A percentile compares a stretch with the other conserved stretches of the same genome.
phyloP scores from a whole-genome alignment of 37 sponge, comb jelly and placozoan genomes.

The Hormiphora californensis region DNA sequence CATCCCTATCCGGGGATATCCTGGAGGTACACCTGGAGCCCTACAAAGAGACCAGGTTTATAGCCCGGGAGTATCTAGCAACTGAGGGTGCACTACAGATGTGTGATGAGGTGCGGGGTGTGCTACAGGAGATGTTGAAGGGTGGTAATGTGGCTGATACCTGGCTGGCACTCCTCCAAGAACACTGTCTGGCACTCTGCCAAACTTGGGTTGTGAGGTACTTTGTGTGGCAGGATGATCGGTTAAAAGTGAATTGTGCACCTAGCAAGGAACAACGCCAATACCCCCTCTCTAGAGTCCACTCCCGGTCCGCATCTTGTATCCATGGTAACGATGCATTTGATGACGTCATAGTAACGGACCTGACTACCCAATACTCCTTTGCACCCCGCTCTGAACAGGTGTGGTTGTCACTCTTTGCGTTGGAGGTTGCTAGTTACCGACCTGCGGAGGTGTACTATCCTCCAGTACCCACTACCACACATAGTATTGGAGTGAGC shows the following conservation, averaged over 20 bases:
- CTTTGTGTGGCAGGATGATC: neutral
- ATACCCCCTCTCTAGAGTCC: neutral
- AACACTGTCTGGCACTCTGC: neutral
- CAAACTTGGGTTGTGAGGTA: neutral
- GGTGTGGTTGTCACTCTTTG: conserved; percentile 27
- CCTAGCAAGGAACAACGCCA: neutral
- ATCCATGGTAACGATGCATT: neutral
- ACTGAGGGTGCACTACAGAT: neutral
- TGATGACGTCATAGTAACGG: neutral
- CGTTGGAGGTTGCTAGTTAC: neutral
- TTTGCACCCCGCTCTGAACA: neutral
- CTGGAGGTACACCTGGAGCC: conserved; percentile 2
- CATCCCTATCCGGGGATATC: neutral
- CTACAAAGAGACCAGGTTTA: neutral
- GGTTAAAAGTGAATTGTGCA: neutral
- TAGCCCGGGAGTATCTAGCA: neutral
- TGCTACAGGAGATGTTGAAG: neutral
- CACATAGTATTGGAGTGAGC: neutral
- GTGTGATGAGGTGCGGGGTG: neutral
- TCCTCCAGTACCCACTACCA: neutral
- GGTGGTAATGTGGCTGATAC: neutral
- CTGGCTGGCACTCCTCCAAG: conserved; percentile 1
- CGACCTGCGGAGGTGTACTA: conserved; percentile 19
- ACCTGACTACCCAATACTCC: neutral
- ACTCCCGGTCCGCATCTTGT: neutral